Evolutionary conservation across 2,113 vertebrate species (phyloP).

Genomic region (Hippocampus comes): DNA sequence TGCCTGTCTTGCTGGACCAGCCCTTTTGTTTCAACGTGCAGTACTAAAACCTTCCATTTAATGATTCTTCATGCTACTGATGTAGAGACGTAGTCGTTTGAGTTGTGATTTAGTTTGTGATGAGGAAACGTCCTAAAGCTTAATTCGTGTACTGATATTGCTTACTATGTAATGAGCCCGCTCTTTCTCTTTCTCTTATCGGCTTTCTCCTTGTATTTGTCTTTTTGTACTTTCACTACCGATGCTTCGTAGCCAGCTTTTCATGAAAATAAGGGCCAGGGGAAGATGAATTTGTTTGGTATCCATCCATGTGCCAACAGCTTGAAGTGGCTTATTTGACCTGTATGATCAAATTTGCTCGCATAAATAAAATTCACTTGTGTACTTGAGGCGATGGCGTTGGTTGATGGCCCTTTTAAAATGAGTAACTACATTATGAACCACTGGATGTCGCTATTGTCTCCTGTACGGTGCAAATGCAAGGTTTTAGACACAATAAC

Average conservation of each 20-base stretch:
- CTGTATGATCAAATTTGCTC: conserved; percentile 98
- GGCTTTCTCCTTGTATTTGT: conserved; percentile 87
- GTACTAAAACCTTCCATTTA: conserved; percentile 78
- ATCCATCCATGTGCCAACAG: conserved; percentile 98
- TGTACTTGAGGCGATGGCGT: conserved; percentile 81
- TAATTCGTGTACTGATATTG: conserved; percentile 82
- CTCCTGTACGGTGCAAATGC: background rate
- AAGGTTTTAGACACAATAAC: background rate
- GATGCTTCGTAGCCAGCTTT: conserved; percentile 98
- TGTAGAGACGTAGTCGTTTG: conserved; percentile 90
- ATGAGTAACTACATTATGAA: background rate
- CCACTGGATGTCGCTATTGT: conserved; percentile 40
- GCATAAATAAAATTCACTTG: conserved; percentile 96
- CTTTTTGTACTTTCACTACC: conserved; percentile 97
- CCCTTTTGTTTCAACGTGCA: conserved; percentile 87
- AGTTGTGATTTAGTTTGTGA: conserved; percentile 91
- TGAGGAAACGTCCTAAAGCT: conserved; percentile 85
- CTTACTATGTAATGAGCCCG: conserved; percentile 59
- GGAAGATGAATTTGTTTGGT: conserved; percentile 91
- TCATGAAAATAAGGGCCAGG: conserved; percentile 31
- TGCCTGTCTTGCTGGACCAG: conserved; percentile 80
- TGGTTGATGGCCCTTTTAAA: background rate
- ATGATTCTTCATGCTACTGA: conserved; percentile 83
- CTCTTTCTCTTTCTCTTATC: conserved; percentile 61
- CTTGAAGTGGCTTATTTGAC: conserved; percentile 99